These are phyloP conservation scores for Stomatorhinus ivindoensis DNA, from an alignment of 2,113 vertebrate species.

Conservation along the genomic window DNA sequence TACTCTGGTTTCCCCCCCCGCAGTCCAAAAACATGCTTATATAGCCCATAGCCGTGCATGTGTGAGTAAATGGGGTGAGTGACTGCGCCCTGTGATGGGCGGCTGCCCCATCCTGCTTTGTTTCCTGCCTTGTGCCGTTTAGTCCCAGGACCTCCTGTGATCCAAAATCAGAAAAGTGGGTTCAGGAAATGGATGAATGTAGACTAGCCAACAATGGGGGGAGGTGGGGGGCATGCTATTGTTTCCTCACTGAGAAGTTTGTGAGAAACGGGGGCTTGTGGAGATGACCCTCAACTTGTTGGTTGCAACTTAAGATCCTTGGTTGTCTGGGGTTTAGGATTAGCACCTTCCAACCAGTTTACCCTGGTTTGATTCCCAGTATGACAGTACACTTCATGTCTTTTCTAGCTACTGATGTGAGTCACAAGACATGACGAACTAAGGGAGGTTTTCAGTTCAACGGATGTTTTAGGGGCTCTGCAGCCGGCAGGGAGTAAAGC, in stretches of 20 bases:
- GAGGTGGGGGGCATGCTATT: background rate
- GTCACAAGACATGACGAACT: background rate
- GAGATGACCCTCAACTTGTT: background rate
- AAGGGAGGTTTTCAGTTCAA: background rate
- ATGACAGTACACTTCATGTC: background rate
- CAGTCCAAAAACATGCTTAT: background rate
- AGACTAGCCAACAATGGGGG: background rate
- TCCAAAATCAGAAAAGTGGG: background rate
- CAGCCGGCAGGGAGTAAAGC: background rate
- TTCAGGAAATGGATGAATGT: background rate
- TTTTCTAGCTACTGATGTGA: background rate
- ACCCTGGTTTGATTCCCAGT: background rate
- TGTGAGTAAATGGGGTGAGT: background rate
- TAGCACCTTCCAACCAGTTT: background rate
- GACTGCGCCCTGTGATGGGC: background rate
- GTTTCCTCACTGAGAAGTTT: background rate
- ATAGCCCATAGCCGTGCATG: background rate
- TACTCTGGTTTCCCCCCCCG: background rate
- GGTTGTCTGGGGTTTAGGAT: background rate
- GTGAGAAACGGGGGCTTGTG: background rate
- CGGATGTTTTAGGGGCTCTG: background rate
- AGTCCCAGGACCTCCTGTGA: background rate
- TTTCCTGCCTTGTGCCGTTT: background rate
- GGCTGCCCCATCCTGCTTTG: background rate
- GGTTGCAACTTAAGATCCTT: background rate